Evolutionary conservation across 1,140 invertebrate genomes (phyloP).

Genomic region (Scylla paramamosain): DNA sequence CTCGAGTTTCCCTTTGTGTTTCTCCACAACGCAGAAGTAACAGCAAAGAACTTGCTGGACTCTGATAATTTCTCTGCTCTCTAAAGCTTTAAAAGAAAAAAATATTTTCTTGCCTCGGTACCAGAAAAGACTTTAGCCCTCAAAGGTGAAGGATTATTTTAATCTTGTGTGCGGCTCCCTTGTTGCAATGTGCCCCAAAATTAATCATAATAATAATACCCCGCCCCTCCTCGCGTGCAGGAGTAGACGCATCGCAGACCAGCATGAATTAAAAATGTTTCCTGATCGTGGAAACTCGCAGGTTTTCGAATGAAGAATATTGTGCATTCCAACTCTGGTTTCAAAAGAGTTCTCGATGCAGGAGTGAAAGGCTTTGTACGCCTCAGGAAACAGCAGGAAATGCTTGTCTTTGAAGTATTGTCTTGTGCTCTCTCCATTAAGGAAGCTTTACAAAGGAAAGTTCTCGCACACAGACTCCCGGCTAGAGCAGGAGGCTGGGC

Average conservation of each 20-base stretch:
- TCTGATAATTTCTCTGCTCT: slow-evolving; percentile 7
- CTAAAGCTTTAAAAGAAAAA: not conserved
- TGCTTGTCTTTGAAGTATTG: slow-evolving; percentile 22
- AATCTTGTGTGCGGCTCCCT: not conserved
- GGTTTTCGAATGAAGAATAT: not conserved
- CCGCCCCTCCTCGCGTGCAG: not conserved
- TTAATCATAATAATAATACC: not conserved
- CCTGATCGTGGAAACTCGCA: not conserved
- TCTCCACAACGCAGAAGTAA: not conserved
- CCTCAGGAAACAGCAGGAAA: slow-evolving; percentile 2
- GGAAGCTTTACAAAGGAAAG: slow-evolving; percentile 22
- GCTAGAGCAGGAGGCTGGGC: not conserved
- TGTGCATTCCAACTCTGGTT: slow-evolving; percentile 2
- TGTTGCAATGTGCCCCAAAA: not conserved
- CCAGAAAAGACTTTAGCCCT: not conserved
- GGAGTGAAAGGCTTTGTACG: slow-evolving; percentile 20
- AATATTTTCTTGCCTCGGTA: not conserved
- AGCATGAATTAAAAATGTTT: not conserved
- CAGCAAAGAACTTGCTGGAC: not conserved
- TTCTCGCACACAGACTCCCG: slow-evolving; percentile 1
- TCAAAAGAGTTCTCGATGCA: slow-evolving; percentile 12
- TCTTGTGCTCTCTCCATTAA: slow-evolving; percentile 22
- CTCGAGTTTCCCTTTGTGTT: not conserved
- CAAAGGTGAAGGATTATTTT: slow-evolving; percentile 4
- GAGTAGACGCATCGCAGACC: not conserved